These are phyloP conservation scores for Papilio aristodemus DNA, from an alignment of 1,140 invertebrate species.

Conservation along the genomic window DNA sequence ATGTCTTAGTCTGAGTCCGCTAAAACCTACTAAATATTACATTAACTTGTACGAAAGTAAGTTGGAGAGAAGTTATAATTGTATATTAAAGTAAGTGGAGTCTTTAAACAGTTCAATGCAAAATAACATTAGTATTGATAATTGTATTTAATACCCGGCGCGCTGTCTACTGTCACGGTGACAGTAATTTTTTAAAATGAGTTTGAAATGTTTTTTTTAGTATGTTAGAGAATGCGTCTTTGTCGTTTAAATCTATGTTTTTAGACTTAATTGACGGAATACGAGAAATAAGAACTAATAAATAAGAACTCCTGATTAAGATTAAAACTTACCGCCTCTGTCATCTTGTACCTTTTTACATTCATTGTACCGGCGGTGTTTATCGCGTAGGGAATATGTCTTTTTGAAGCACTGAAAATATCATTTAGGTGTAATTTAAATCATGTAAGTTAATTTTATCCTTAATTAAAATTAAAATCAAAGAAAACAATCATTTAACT, in stretches of 20 bases:
- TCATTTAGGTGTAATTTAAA: neutral
- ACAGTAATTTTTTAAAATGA: no score
- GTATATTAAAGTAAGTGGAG: no score
- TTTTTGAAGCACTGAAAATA: neutral
- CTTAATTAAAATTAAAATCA: no score
- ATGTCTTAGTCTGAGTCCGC: neutral
- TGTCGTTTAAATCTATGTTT: neutral
- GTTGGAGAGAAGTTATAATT: no score
- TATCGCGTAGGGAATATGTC: neutral
- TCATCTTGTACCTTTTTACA: neutral
- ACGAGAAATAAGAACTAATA: neutral
- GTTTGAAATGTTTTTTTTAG: neutral
- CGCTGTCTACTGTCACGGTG: no score
- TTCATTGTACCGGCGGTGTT: no score
- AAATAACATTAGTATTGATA: neutral
- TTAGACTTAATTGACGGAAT: neutral
- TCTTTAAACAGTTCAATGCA: neutral
- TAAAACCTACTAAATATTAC: neutral
- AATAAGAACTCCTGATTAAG: neutral
- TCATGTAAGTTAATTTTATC: neutral
- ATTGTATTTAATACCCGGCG: neutral
- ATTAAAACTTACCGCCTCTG: neutral
- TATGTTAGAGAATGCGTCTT: neutral
- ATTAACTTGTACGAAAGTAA: slow-evolving; percentile 5
- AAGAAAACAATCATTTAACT: no score